A percentile compares a stretch with the other conserved stretches of the same genome.
Evolutionary conservation across 2,888 invertebrate species (phyloP).

Genomic region (Rapana venosa): DNA sequence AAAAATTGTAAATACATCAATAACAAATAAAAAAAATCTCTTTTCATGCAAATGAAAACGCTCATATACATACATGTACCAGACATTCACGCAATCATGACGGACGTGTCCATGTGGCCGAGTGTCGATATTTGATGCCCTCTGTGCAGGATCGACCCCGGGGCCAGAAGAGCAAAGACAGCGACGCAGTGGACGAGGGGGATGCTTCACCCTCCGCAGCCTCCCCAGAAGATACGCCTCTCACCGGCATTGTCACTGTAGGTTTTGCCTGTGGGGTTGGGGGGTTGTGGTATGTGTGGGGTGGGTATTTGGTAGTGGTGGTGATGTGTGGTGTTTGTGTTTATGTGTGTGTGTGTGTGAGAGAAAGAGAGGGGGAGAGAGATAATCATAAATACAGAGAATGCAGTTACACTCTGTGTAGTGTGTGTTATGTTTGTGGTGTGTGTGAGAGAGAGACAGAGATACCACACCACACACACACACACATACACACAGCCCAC

Average conservation of each 20-base stretch:
- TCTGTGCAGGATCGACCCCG: constrained; percentile 43
- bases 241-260: constrained; percentile 24
- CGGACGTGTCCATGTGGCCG: too few relatives aligned
- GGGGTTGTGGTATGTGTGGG: not conserved
- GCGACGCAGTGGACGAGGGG: constrained; percentile 32
- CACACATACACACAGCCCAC: too few relatives aligned
- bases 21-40: too few relatives aligned
- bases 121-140: too few relatives aligned
- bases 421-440: not conserved
- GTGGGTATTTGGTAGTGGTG: not conserved
- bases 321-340: not conserved
- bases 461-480: too few relatives aligned
- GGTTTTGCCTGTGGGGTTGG: not conserved
- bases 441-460: too few relatives aligned
- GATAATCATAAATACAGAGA: not conserved
- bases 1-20: too few relatives aligned
- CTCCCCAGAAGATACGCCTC: constrained; percentile 14
- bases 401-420: not conserved
- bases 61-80: too few relatives aligned
- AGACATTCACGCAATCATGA: too few relatives aligned
- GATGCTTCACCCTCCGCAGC: constrained; percentile 15
- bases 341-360: not conserved
- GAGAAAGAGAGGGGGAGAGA: not conserved
- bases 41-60: too few relatives aligned
- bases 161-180: constrained; percentile 43